Percentiles rank a stretch among this genome's conserved stretches.
Conservation (phyloP, 2,113 vertebrate species). For the Ammodytes marinus region DNA sequence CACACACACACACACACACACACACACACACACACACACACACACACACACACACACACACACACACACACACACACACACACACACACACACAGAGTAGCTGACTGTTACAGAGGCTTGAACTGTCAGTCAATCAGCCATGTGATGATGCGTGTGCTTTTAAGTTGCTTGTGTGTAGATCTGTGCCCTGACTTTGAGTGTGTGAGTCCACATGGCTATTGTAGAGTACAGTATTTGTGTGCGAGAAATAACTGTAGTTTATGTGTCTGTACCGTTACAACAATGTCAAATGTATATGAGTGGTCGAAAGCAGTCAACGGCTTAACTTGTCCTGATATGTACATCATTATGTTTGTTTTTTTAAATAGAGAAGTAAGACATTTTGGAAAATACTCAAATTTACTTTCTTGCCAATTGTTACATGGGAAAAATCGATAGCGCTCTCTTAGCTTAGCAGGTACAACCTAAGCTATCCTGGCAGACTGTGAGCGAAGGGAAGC, state of each 20-base stretch:
- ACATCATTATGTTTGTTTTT: no score
- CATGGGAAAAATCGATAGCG: no score
- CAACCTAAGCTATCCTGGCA: background rate
- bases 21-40: constrained; percentile 14
- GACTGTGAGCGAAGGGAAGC: background rate
- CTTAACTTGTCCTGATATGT: no score
- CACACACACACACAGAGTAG: constrained; percentile 7
- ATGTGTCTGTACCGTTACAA: background rate
- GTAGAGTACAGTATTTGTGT: no score
- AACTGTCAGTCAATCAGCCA: constrained; percentile 33
- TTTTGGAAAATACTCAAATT: no score
- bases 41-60: background rate
- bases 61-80: constrained; percentile 1
- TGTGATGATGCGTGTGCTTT: background rate
- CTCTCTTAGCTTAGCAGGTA: background rate
- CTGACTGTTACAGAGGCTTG: background rate
- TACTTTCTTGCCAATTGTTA: no score
- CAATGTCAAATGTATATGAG: background rate
- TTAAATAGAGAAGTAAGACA: no score
- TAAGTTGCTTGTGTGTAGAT: background rate
- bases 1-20: constrained; percentile 18
- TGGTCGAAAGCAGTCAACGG: background rate
- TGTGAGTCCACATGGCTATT: background rate
- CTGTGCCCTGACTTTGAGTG: background rate
- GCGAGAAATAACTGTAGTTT: background rate